Evolutionary conservation across 37 sponge, comb jelly and placozoan species (phyloP).

Genomic region (Agelas oroides): DNA sequence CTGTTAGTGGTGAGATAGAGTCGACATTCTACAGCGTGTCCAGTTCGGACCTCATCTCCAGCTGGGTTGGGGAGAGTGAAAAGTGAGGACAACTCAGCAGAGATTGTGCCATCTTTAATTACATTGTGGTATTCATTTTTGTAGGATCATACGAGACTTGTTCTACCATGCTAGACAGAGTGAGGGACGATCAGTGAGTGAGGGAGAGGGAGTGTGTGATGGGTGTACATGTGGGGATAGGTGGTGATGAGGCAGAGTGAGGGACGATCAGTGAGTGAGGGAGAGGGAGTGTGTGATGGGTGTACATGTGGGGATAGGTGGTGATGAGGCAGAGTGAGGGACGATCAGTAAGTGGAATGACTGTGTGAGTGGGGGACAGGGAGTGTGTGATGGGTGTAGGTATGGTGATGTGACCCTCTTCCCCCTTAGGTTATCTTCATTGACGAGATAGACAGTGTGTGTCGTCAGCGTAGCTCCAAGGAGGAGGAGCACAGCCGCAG

Average conservation of each 20-base stretch:
- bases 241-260: conserved; percentile 11
- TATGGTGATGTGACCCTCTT: neutral
- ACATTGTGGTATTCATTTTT: neutral
- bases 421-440: conserved; percentile 72
- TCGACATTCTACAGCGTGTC: conserved; percentile 85
- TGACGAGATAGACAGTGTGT: conserved; percentile 95
- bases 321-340: conserved; percentile 14
- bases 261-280: conserved; percentile 25
- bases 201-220: neutral
- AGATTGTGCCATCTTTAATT: too few relatives aligned
- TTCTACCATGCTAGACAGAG: conserved; percentile 45
- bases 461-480: conserved; percentile 66
- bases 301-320: too few relatives aligned
- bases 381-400: too few relatives aligned
- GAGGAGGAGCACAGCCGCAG: conserved; percentile 92
- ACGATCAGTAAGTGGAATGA: conserved; percentile 13
- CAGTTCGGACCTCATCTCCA: conserved; percentile 88
- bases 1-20: conserved; percentile 80
- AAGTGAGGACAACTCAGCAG: conserved; percentile 45
- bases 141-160: conserved; percentile 51
- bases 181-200: conserved; percentile 29
- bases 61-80: conserved; percentile 95
- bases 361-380: neutral
- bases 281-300: neutral
- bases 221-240: too few relatives aligned